These are phyloP conservation scores for Butorides virescens DNA, from an alignment of 2,113 vertebrate species.

Conservation along the genomic window DNA sequence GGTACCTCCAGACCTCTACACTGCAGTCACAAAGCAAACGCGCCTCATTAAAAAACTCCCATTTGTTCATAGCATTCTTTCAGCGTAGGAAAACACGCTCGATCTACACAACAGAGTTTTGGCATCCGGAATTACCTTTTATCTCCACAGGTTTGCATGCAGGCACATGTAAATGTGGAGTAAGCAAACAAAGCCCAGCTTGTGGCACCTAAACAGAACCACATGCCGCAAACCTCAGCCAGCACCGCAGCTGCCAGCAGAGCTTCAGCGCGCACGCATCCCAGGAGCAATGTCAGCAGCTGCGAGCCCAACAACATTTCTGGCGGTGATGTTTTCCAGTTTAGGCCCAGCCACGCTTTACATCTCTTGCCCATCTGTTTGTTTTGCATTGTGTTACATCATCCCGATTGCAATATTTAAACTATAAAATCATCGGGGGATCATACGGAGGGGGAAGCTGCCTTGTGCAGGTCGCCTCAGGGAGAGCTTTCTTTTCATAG, in stretches of 20 bases:
- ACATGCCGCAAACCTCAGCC: neutral
- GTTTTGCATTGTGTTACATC: constrained; percentile 36
- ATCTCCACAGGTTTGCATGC: constrained; percentile 53
- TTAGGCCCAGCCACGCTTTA: neutral
- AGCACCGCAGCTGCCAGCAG: neutral
- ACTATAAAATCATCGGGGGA: neutral
- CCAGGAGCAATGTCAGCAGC: constrained; percentile 44
- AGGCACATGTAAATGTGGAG: constrained; percentile 30
- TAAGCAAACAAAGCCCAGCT: constrained; percentile 52
- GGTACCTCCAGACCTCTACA: neutral
- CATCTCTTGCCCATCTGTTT: constrained; percentile 52
- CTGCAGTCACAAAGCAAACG: neutral
- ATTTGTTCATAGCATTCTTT: neutral
- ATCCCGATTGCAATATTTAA: neutral
- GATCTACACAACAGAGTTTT: neutral
- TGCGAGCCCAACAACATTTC: neutral
- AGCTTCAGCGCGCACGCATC: neutral
- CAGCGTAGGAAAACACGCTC: neutral
- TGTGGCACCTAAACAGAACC: constrained; percentile 54
- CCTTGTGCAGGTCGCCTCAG: constrained; percentile 4
- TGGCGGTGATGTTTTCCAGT: constrained; percentile 40
- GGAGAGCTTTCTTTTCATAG: constrained; percentile 31
- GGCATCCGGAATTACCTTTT: constrained; percentile 11
- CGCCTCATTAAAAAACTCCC: neutral
- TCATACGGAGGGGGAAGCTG: neutral